phyloP scores from a whole-genome alignment of 2,888 invertebrate species.

The Oscheius onirici region DNA sequence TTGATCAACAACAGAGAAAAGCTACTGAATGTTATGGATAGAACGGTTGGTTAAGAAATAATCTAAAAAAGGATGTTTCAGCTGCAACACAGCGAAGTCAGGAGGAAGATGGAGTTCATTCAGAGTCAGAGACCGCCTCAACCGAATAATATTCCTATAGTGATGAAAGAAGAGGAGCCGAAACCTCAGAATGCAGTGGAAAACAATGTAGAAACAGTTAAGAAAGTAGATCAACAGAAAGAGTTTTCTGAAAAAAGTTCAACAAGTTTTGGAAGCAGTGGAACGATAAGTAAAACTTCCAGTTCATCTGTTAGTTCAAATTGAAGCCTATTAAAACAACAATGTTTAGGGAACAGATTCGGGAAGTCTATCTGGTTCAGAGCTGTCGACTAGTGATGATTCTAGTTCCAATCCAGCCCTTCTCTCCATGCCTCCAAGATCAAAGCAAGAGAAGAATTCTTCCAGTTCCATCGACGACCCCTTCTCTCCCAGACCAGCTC shows the following conservation, averaged over 20 bases:
- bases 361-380: background rate
- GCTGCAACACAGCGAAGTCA: conserved; percentile 8
- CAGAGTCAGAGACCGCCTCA: background rate
- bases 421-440: background rate
- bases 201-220: background rate
- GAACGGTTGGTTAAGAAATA: background rate
- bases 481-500: conserved; percentile 3
- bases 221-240: background rate
- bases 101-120: conserved; percentile 18
- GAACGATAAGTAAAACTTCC: background rate
- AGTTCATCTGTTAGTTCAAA: background rate
- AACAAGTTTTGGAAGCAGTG: too few species aligned
- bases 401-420: background rate
- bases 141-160: background rate
- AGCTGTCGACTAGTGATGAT: background rate
- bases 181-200: background rate
- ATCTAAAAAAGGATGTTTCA: background rate
- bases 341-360: background rate
- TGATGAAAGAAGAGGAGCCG: background rate
- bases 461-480: conserved; percentile 15
- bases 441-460: background rate
- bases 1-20: conserved; percentile 17
- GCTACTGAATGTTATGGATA: conserved; percentile 9
- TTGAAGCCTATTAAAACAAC: background rate
- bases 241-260: background rate